A percentile compares a stretch with the other conserved stretches of the same genome.
phyloP scores from a whole-genome alignment of 1,140 invertebrate genomes.

The Thaumetopoea pityocampa region DNA sequence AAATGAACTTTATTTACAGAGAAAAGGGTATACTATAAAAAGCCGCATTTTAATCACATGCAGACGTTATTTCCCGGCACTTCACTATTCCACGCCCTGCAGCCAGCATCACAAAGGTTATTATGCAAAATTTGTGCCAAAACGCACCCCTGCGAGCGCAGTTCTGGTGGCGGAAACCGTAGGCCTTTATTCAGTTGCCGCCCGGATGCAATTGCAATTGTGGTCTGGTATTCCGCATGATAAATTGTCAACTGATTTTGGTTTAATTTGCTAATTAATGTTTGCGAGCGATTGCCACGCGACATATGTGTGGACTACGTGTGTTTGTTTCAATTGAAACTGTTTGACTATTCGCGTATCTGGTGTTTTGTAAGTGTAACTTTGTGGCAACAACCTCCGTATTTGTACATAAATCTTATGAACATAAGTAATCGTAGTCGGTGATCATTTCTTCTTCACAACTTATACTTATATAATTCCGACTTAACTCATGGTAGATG shows the following conservation, averaged over 20 bases:
- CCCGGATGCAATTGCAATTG: slow-evolving; percentile 35
- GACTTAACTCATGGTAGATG: no score
- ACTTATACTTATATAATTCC: no score
- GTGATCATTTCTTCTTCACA: no score
- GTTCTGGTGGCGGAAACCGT: slow-evolving; percentile 34
- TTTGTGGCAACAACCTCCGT: background rate
- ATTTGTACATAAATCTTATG: background rate
- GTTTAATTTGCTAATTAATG: slow-evolving; percentile 35
- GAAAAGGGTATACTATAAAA: slow-evolving; percentile 15
- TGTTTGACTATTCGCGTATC: background rate
- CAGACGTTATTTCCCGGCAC: slow-evolving; percentile 10
- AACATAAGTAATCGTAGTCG: no score
- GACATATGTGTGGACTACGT: slow-evolving; percentile 5
- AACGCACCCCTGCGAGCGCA: slow-evolving; percentile 34
- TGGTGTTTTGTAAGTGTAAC: background rate
- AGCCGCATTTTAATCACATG: slow-evolving; percentile 20
- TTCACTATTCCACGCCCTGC: slow-evolving; percentile 24
- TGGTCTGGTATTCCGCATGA: slow-evolving; percentile 36
- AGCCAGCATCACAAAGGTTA: slow-evolving; percentile 35
- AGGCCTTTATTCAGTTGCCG: slow-evolving; percentile 38
- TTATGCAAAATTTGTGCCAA: slow-evolving; percentile 52
- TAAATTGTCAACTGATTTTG: slow-evolving; percentile 39
- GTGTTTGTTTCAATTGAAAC: background rate
- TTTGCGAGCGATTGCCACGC: slow-evolving; percentile 24
- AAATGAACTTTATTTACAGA: background rate